Percentiles rank a stretch among this genome's conserved stretches.
Conservation (phyloP, 1,140 invertebrate genomes). For the Solenopsis invicta region DNA sequence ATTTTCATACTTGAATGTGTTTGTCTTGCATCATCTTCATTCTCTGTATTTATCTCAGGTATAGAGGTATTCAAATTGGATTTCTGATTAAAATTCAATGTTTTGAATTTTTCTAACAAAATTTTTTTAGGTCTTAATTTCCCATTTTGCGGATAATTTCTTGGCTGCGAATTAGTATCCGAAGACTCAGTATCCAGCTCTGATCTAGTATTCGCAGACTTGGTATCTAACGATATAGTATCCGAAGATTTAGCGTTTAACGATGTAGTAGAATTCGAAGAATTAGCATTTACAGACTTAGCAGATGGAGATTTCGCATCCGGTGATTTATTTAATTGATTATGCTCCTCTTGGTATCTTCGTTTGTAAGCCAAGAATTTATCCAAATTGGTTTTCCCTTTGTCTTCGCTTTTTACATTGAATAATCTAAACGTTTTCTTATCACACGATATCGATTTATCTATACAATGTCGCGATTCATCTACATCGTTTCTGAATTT, state of each 20-base stretch:
- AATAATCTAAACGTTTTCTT: not conserved
- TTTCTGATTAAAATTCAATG: no score
- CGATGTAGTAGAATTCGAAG: not conserved
- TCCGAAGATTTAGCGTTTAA: not conserved
- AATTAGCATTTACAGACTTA: no score
- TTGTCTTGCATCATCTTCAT: not conserved
- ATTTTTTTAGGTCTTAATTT: not conserved
- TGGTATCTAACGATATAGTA: not conserved
- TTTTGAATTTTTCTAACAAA: not conserved
- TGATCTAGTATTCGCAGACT: not conserved
- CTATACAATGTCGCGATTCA: not conserved
- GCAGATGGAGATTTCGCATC: no score
- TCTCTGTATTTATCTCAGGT: not conserved
- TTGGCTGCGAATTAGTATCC: not conserved
- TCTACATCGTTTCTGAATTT: not conserved
- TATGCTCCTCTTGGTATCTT: no score
- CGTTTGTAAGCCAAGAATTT: not conserved
- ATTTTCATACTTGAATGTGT: not conserved
- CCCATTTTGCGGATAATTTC: not conserved
- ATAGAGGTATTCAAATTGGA: not conserved
- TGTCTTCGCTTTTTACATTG: not conserved
- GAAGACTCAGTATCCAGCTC: not conserved
- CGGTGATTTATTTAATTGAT: no score
- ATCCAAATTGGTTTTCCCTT: not conserved
- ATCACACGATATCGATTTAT: not conserved